Percentiles rank a stretch among this genome's conserved stretches.
Conservation (phyloP, 2,113 vertebrate genomes). For the Dicerorhinus sumatrensis region DNA sequence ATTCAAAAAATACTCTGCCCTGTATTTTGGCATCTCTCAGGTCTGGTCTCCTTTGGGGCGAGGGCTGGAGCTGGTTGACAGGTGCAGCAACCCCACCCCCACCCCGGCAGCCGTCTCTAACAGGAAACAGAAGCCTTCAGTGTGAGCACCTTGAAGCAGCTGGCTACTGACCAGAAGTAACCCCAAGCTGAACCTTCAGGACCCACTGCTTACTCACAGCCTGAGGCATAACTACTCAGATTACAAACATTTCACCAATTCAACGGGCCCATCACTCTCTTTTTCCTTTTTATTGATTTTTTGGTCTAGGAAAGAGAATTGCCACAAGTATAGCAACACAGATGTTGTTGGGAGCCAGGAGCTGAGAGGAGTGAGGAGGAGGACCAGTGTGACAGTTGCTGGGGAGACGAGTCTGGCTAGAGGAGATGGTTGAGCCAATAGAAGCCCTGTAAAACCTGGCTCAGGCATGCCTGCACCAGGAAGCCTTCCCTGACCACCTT, state of each 20-base stretch:
- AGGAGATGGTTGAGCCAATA: background rate
- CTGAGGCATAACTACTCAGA: background rate
- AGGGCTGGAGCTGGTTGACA: background rate
- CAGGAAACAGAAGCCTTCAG: background rate
- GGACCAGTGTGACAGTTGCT: background rate
- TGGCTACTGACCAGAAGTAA: background rate
- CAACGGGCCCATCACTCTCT: background rate
- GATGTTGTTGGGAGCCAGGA: background rate
- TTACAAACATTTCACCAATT: background rate
- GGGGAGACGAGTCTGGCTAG: background rate
- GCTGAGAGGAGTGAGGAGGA: background rate
- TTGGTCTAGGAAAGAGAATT: conserved; percentile 17
- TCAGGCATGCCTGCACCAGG: background rate
- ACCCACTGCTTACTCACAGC: background rate
- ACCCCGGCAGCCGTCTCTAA: background rate
- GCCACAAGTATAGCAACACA: background rate
- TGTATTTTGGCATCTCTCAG: background rate
- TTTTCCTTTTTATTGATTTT: background rate
- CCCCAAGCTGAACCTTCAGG: background rate
- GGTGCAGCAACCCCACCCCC: background rate
- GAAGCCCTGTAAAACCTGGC: background rate
- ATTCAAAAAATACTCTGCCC: background rate
- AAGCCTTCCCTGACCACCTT: background rate
- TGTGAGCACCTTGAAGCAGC: background rate
- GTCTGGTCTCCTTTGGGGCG: background rate